Percentiles rank a stretch among this genome's conserved stretches.
Evolutionary conservation across 1,140 invertebrate species (phyloP).

Genomic region (Lepidurus packardi): DNA sequence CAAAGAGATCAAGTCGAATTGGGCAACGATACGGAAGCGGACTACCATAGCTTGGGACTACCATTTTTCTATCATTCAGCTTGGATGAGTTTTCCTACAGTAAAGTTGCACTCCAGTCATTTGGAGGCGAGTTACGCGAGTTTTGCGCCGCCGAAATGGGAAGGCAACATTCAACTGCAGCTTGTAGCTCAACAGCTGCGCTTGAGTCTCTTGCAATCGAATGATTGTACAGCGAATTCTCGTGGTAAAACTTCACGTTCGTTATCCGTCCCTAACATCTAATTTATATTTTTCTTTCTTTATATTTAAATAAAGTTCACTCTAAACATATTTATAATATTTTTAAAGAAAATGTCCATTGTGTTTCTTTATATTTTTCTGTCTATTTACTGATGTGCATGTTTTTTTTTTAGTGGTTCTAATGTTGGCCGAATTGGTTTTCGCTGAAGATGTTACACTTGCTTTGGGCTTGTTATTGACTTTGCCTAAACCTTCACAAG

Average conservation of each 20-base stretch:
- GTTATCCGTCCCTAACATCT: not conserved
- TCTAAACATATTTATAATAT: too few species aligned
- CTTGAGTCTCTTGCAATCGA: not conserved
- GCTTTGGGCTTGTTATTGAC: conserved; percentile 27
- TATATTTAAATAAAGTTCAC: too few species aligned
- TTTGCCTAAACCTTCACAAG: conserved; percentile 12
- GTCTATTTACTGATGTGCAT: not conserved
- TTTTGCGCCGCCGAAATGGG: conserved; percentile 27
- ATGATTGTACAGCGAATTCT: not conserved
- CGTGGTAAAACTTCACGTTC: not conserved
- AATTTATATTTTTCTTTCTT: too few species aligned
- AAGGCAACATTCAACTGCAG: conserved; percentile 25
- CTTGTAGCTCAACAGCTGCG: conserved; percentile 23
- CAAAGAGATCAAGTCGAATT: not conserved
- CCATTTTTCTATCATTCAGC: conserved; percentile 24
- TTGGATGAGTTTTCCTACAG: not conserved
- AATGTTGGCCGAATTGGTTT: conserved; percentile 29
- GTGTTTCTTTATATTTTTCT: not conserved
- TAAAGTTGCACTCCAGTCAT: conserved; percentile 25
- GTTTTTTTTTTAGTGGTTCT: not conserved
- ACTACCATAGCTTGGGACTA: conserved; percentile 15
- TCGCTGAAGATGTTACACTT: conserved; percentile 23
- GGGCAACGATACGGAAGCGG: not conserved
- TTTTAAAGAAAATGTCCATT: too few species aligned
- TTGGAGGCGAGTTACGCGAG: conserved; percentile 24